phyloP scores from a whole-genome alignment of 64 coral and sea anemone species.

The Orbicella faveolata region DNA sequence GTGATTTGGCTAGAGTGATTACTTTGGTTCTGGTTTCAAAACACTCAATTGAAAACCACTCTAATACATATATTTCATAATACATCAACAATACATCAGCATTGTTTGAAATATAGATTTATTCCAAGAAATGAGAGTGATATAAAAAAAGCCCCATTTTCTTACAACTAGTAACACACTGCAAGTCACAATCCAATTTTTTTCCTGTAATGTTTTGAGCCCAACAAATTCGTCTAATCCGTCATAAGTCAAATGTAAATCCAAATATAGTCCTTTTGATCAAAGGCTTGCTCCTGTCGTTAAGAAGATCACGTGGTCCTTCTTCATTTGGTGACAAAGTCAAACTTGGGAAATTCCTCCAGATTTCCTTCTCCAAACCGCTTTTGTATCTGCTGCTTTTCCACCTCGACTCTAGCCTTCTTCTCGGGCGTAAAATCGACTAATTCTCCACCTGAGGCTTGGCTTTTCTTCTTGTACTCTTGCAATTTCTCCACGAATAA shows the following conservation, averaged over 20 bases:
- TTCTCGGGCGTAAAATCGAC: conserved; percentile 73
- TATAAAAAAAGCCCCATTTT: not conserved
- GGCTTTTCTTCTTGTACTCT: conserved; percentile 89
- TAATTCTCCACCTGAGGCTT: conserved; percentile 72
- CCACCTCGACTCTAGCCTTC: conserved; percentile 75
- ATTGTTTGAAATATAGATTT: conserved; percentile 1
- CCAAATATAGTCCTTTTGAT: not conserved
- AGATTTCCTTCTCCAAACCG: conserved; percentile 84
- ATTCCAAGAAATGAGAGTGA: conserved; percentile 1
- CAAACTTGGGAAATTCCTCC: conserved; percentile 96
- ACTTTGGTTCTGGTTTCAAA: not conserved
- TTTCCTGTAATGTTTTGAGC: not conserved
- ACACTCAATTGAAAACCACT: no score
- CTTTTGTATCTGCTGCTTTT: conserved; percentile 87
- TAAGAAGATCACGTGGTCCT: not conserved
- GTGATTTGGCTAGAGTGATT: not conserved
- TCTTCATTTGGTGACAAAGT: conserved; percentile 61
- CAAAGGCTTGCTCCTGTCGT: not conserved
- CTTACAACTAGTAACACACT: not conserved
- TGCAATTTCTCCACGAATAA: conserved; percentile 87
- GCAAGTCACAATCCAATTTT: not conserved
- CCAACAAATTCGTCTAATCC: not conserved
- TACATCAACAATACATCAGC: not conserved
- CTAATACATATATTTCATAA: not conserved
- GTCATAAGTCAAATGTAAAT: not conserved